Conservation (phyloP, 2,888 invertebrate genomes). For the Therioaphis trifolii region DNA sequence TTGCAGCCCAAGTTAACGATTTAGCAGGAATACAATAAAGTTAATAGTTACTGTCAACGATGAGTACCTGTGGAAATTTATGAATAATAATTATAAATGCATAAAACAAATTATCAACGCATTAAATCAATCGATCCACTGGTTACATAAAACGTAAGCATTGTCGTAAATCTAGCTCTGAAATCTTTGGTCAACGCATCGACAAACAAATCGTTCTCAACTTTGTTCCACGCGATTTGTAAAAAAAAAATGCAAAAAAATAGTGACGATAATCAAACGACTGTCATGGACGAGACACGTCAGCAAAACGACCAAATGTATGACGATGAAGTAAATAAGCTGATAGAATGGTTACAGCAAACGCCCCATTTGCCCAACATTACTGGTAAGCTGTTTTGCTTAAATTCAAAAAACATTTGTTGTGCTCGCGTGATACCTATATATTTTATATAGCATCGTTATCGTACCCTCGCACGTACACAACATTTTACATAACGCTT, state of each 20-base stretch:
- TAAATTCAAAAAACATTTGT: no score
- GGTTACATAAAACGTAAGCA: background rate
- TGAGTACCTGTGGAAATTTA: no score
- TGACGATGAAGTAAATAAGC: conserved; percentile 41
- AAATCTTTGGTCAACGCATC: background rate
- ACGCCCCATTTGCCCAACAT: conserved; percentile 49
- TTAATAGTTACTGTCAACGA: no score
- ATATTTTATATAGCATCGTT: no score
- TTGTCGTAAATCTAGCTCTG: background rate
- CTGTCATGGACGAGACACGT: background rate
- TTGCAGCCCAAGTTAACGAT: no score
- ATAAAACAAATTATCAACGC: no score
- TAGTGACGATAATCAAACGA: background rate
- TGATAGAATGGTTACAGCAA: conserved; percentile 31
- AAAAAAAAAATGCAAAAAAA: background rate
- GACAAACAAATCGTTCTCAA: background rate
- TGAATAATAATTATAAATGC: no score
- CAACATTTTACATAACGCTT: no score
- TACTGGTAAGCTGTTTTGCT: conserved; percentile 13
- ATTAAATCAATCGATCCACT: no score
- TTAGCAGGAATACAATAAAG: no score
- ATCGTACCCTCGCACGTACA: no score
- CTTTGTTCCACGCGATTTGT: background rate
- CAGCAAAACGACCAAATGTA: background rate
- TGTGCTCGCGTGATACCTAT: no score